phyloP scores from a whole-genome alignment of 2,113 vertebrate genomes.

The Cavia porcellus region DNA sequence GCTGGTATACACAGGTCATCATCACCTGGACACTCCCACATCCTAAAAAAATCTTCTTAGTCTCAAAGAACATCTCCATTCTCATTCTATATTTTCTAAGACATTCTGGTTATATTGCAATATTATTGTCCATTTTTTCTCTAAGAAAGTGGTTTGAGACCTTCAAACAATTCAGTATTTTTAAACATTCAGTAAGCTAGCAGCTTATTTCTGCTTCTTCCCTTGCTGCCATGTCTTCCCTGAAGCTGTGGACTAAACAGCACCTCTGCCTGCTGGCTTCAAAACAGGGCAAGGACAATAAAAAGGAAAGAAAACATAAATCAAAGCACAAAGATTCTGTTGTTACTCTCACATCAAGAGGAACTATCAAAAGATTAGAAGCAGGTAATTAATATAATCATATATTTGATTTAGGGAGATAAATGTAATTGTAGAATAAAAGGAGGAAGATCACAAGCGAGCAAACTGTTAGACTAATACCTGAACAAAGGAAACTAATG shows the following conservation, averaged over 20 bases:
- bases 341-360: neutral
- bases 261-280: neutral
- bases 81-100: neutral
- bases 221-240: neutral
- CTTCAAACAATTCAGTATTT: neutral
- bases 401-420: neutral
- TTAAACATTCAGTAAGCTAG: neutral
- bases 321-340: neutral
- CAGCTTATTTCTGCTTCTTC: neutral
- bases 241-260: neutral
- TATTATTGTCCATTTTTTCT: neutral
- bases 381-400: neutral
- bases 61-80: neutral
- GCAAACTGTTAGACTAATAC: neutral
- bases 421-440: neutral
- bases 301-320: neutral
- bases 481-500: neutral
- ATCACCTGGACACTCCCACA: neutral
- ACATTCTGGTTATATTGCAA: neutral
- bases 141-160: neutral
- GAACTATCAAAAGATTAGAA: neutral
- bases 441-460: neutral
- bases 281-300: neutral
- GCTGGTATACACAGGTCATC: neutral
- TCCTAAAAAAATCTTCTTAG: neutral